These are phyloP conservation scores for Galeopsomyia nigrocyanea DNA, from an alignment of 2,888 invertebrate genomes.

Conservation along the genomic window DNA sequence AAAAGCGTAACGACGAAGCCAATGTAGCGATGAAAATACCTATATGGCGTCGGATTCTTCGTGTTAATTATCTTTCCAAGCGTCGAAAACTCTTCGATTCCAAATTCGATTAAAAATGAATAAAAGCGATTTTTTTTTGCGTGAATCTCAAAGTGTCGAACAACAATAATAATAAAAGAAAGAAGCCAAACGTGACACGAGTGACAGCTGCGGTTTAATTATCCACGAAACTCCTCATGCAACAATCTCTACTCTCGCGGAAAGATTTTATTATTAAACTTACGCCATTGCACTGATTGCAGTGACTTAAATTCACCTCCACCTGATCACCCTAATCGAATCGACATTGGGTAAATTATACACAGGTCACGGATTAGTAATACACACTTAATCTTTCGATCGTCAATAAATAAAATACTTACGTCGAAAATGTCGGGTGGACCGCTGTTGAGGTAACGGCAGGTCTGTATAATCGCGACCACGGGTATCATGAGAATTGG, in stretches of 20 bases:
- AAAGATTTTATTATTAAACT: constrained; percentile 49
- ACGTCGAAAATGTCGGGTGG: constrained; percentile 91
- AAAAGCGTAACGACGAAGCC: too few relatives aligned
- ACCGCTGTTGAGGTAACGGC: constrained; percentile 83
- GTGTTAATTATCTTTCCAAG: too few relatives aligned
- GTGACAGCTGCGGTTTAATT: background rate
- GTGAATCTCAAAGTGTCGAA: background rate
- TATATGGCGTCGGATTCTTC: too few relatives aligned
- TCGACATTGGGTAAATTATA: constrained; percentile 47
- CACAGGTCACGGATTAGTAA: constrained; percentile 50
- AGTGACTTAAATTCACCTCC: constrained; percentile 65
- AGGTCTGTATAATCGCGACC: constrained; percentile 80
- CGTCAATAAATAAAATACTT: constrained; percentile 66
- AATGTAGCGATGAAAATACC: too few relatives aligned
- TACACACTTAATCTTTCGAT: background rate
- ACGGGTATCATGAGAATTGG: constrained; percentile 82
- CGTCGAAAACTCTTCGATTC: too few relatives aligned
- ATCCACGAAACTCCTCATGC: background rate
- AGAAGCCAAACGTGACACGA: constrained; percentile 10
- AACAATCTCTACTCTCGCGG: constrained; percentile 6
- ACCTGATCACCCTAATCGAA: constrained; percentile 61
- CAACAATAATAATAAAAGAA: background rate
- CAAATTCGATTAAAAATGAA: background rate
- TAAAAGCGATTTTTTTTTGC: constrained; percentile 7
- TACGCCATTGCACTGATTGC: constrained; percentile 67